Conservation (phyloP, 2,797 vertebrate genomes). For the Sus cebifrons region DNA sequence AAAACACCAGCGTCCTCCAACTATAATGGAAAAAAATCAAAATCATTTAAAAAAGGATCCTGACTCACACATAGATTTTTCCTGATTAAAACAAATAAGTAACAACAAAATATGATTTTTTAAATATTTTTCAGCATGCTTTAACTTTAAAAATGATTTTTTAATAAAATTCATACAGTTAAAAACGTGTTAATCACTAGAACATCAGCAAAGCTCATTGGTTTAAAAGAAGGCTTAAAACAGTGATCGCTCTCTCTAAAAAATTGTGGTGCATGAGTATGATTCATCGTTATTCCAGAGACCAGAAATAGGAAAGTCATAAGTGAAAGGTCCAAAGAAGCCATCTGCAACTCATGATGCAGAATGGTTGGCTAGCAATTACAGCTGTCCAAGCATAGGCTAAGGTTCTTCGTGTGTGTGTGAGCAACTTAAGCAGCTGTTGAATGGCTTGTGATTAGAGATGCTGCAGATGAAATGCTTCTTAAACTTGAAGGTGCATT, state of each 20-base stretch:
- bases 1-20: not conserved
- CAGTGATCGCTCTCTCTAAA: not conserved
- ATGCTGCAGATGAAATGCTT: not conserved
- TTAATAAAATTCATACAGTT: conserved; percentile 33
- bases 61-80: not conserved
- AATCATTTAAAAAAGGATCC: not conserved
- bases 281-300: conserved; percentile 59
- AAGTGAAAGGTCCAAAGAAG: conserved; percentile 27
- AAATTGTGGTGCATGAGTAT: not conserved
- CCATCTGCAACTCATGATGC: conserved; percentile 1
- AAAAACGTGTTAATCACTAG: conserved; percentile 19
- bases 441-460: not conserved
- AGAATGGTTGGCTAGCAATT: not conserved
- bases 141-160: conserved; percentile 7
- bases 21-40: too few species aligned
- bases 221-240: not conserved
- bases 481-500: conserved; percentile 12
- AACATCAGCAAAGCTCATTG: not conserved
- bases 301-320: conserved; percentile 5
- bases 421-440: not conserved
- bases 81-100: not conserved
- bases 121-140: not conserved
- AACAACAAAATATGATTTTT: conserved; percentile 6
- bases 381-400: not conserved
- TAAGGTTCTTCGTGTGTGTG: not conserved